phyloP scores from a whole-genome alignment of 2,113 vertebrate genomes.

The Miniopterus natalensis region DNA sequence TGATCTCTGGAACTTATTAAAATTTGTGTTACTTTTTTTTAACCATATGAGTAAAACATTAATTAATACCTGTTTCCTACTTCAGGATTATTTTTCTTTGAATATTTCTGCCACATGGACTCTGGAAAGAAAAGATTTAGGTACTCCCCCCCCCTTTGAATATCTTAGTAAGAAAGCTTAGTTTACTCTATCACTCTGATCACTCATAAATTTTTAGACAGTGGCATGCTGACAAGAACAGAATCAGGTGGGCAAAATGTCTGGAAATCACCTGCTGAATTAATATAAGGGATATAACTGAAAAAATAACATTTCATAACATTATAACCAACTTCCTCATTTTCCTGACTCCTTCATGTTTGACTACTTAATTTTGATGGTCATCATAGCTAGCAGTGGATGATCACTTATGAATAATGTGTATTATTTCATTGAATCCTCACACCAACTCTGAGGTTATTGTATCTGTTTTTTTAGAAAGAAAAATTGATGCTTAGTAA shows the following conservation, averaged over 20 bases:
- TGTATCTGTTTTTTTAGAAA: not conserved
- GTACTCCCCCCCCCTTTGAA: too few relatives aligned
- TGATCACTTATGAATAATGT: slow-evolving; percentile 14
- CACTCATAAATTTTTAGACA: not conserved
- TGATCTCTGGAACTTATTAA: not conserved
- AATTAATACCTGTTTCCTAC: not conserved
- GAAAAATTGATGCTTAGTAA: not conserved
- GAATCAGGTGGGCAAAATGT: not conserved
- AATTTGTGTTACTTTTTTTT: not conserved
- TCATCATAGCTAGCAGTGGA: not conserved
- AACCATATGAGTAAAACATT: not conserved
- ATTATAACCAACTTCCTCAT: not conserved
- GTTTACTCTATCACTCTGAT: not conserved
- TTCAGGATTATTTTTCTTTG: not conserved
- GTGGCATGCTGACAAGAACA: not conserved
- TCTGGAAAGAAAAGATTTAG: slow-evolving; percentile 10
- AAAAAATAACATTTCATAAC: not conserved
- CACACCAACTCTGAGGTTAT: not conserved
- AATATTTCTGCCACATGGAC: not conserved
- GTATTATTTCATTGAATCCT: slow-evolving; percentile 27
- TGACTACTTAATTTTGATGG: slow-evolving; percentile 47
- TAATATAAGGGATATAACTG: not conserved
- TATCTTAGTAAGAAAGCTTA: not conserved
- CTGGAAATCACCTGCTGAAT: slow-evolving; percentile 37
- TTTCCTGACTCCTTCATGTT: not conserved